Evolutionary conservation across 2,113 vertebrate genomes (phyloP).

Genomic region (Baryphthengus martii): DNA sequence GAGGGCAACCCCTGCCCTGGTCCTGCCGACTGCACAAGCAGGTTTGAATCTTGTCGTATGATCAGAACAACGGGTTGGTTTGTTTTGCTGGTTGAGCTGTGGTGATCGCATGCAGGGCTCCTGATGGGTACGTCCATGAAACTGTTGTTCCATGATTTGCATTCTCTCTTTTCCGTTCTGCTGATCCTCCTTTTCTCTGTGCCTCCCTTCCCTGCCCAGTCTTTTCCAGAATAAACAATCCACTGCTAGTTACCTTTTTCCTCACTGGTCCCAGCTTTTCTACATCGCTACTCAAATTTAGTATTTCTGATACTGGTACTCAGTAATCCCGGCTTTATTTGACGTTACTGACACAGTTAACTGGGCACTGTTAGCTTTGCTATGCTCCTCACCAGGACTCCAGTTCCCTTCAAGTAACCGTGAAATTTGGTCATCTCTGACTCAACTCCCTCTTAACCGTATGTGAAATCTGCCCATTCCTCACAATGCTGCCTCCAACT

Average conservation of each 20-base stretch:
- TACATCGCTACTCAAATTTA: background rate
- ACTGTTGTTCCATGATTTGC: no score
- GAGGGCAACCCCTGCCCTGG: background rate
- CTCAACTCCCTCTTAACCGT: rapidly evolving
- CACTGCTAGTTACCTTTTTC: rapidly evolving
- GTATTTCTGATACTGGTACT: background rate
- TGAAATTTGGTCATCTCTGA: background rate
- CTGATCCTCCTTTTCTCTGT: background rate
- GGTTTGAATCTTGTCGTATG: background rate
- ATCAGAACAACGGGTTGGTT: background rate
- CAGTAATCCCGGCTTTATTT: background rate
- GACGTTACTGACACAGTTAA: background rate
- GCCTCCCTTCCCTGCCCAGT: background rate
- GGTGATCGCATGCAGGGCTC: background rate
- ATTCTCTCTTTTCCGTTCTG: background rate
- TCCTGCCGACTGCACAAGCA: background rate
- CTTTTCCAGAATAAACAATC: background rate
- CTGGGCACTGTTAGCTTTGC: background rate
- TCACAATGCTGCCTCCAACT: background rate
- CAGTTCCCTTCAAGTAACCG: background rate
- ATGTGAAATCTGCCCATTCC: background rate
- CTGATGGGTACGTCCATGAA: rapidly evolving
- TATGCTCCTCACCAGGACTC: rapidly evolving
- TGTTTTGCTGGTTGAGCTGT: background rate
- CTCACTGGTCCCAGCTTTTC: background rate